Evolutionary conservation across 2,888 invertebrate species (phyloP).

Genomic region (Sicus ferrugineus): DNA sequence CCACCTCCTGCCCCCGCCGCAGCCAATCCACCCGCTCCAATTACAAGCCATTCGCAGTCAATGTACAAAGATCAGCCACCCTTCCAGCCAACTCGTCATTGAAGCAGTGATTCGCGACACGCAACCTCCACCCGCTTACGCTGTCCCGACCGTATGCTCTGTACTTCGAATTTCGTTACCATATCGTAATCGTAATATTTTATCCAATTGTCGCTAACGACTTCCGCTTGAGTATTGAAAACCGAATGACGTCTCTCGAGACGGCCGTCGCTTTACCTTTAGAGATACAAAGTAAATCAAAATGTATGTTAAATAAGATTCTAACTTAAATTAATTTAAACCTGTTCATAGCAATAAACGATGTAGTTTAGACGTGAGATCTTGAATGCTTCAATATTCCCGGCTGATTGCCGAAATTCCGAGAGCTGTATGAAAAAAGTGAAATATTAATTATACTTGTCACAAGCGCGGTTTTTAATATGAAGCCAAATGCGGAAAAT

Average conservation of each 20-base stretch:
- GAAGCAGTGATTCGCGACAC: constrained; percentile 57
- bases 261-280: constrained; percentile 28
- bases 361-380: constrained; percentile 9
- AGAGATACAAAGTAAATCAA: constrained; percentile 22
- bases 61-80: constrained; percentile 84
- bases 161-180: constrained; percentile 24
- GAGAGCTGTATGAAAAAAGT: neutral
- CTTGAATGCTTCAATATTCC: constrained; percentile 1
- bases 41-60: constrained; percentile 64
- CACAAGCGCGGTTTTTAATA: constrained; percentile 6
- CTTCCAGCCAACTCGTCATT: constrained; percentile 85
- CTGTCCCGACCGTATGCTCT: constrained; percentile 29
- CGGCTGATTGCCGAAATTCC: constrained; percentile 15
- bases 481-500: neutral
- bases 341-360: constrained; percentile 28
- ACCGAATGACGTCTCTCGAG: constrained; percentile 5
- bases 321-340: constrained; percentile 19
- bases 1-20: constrained; percentile 23
- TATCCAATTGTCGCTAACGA: neutral
- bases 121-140: constrained; percentile 7
- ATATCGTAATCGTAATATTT: constrained; percentile 13
- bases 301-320: constrained; percentile 29
- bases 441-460: neutral
- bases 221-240: constrained; percentile 14
- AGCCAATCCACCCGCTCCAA: constrained; percentile 66